Percentiles rank a stretch among this genome's conserved stretches.
phyloP scores from a whole-genome alignment of 1,140 invertebrate species.

The Scaptomyza hsui region DNA sequence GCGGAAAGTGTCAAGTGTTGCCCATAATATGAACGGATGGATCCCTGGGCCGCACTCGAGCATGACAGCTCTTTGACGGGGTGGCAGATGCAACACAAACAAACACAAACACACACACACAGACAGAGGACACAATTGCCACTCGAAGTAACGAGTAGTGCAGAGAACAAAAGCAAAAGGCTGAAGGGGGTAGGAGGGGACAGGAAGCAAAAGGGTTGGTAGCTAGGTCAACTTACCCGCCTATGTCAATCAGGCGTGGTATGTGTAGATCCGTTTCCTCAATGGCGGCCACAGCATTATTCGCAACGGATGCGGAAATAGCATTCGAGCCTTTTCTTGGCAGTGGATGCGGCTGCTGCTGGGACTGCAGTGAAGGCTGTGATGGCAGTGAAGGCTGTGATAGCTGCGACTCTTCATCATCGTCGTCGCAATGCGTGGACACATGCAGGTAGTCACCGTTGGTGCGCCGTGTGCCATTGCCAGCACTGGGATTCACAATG shows the following conservation, averaged over 20 bases:
- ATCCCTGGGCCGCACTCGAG: slow-evolving; percentile 54
- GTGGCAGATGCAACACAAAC: slow-evolving; percentile 41
- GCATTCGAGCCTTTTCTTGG: slow-evolving; percentile 45
- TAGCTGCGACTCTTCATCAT: slow-evolving; percentile 85
- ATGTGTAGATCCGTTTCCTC: slow-evolving; percentile 86
- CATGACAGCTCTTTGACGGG: slow-evolving; percentile 74
- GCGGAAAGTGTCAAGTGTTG: slow-evolving; percentile 80
- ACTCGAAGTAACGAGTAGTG: slow-evolving; percentile 76
- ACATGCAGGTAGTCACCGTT: slow-evolving; percentile 89
- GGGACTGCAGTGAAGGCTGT: slow-evolving; percentile 1
- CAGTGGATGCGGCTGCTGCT: slow-evolving; percentile 3
- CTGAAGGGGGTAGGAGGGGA: not conserved
- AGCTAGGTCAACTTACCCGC: slow-evolving; percentile 62
- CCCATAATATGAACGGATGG: slow-evolving; percentile 72
- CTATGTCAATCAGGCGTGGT: slow-evolving; percentile 86
- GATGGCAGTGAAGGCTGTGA: slow-evolving; percentile 3
- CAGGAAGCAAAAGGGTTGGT: not conserved
- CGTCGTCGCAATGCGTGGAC: slow-evolving; percentile 86
- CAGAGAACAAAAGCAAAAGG: slow-evolving; percentile 60
- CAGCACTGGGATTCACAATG: slow-evolving; percentile 80
- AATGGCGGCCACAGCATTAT: slow-evolving; percentile 54
- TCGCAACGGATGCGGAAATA: slow-evolving; percentile 50
- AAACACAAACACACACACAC: too few relatives aligned
- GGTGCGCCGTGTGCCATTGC: slow-evolving; percentile 83
- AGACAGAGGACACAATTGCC: slow-evolving; percentile 77